Percentiles rank a stretch among this genome's conserved stretches.
Conservation (phyloP, 2,888 invertebrate genomes). For the Cerastoderma edule region DNA sequence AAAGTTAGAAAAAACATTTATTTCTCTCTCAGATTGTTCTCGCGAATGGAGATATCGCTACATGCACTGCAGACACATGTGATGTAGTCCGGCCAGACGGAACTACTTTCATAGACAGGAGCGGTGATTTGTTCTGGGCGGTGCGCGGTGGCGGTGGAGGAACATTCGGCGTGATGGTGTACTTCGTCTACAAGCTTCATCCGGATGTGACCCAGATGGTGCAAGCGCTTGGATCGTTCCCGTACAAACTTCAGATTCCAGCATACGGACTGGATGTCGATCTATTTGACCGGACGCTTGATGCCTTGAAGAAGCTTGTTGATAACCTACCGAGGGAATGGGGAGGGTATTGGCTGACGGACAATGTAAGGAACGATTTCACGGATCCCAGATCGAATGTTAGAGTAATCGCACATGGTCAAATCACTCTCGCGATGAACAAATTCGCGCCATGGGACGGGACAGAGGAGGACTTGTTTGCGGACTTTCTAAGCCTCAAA, state of each 20-base stretch:
- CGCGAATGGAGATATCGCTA: constrained; percentile 50
- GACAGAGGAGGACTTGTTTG: constrained; percentile 30
- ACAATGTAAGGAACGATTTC: constrained; percentile 23
- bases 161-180: constrained; percentile 56
- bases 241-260: constrained; percentile 11
- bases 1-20: too few species aligned
- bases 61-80: constrained; percentile 36
- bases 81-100: constrained; percentile 23
- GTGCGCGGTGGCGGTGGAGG: constrained; percentile 66
- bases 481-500: constrained; percentile 7
- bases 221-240: constrained; percentile 16
- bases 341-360: constrained; percentile 57
- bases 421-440: constrained; percentile 38
- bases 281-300: constrained; percentile 13
- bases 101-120: constrained; percentile 2
- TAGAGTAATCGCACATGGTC: constrained; percentile 24
- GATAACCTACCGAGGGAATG: constrained; percentile 44
- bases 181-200: constrained; percentile 55
- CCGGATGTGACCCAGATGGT: constrained; percentile 40
- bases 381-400: background rate
- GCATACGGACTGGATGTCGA: constrained; percentile 4
- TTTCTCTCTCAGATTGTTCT: constrained; percentile 44
- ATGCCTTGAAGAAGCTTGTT: constrained; percentile 20
- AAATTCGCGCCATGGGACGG: constrained; percentile 58
- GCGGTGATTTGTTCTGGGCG: constrained; percentile 66